Conservation (phyloP, 2,113 vertebrate species). For the Ornithorhynchus anatinus region DNA sequence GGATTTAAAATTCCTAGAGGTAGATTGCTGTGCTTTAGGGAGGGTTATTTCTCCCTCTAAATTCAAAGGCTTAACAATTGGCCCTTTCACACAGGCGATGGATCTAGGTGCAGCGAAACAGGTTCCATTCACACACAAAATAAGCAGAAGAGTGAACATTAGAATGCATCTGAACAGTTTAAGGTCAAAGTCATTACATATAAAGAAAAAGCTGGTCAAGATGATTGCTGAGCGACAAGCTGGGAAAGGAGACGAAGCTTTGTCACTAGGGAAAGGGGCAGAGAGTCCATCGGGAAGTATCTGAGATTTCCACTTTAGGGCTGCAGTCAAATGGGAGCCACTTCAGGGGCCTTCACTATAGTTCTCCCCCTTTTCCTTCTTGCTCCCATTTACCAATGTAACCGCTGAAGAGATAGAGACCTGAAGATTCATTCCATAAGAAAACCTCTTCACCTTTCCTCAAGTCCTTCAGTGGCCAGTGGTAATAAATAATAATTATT, state of each 20-base stretch:
- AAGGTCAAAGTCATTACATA: not conserved
- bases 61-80: not conserved
- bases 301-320: not conserved
- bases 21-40: not conserved
- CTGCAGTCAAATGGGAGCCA: not conserved
- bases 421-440: too few species aligned
- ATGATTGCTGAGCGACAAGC: not conserved
- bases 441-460: too few species aligned
- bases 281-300: not conserved
- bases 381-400: too few species aligned
- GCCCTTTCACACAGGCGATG: not conserved
- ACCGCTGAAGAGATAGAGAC: too few species aligned
- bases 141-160: not conserved
- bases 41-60: not conserved
- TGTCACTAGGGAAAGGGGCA: not conserved
- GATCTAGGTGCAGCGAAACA: not conserved
- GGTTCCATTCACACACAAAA: not conserved
- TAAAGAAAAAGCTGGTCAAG: not conserved
- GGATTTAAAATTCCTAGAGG: not conserved
- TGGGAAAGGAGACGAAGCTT: not conserved
- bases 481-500: too few species aligned
- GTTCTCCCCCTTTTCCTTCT: too few species aligned
- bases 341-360: too few species aligned
- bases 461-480: too few species aligned
- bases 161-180: not conserved